phyloP scores from a whole-genome alignment of 2,888 invertebrate genomes.

The Abrostola tripartita region DNA sequence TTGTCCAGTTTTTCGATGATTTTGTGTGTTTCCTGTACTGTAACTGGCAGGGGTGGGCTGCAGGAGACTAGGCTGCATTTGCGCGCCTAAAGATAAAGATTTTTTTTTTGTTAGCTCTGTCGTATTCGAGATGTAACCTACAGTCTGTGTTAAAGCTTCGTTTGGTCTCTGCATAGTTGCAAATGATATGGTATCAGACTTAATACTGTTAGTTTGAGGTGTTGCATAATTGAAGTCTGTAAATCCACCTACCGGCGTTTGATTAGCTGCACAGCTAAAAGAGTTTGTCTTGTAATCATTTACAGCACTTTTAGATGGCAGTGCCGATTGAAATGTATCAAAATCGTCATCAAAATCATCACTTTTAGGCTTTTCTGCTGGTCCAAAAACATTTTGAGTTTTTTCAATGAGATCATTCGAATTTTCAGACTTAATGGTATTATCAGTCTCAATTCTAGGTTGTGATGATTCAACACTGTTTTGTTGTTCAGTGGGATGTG shows the following conservation, averaged over 20 bases:
- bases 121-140: constrained; percentile 53
- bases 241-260: constrained; percentile 54
- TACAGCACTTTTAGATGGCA: constrained; percentile 61
- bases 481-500: constrained; percentile 61
- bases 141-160: constrained; percentile 59
- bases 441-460: constrained; percentile 9
- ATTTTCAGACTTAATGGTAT: constrained; percentile 17
- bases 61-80: constrained; percentile 61
- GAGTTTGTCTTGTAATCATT: constrained; percentile 46
- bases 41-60: constrained; percentile 69
- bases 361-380: constrained; percentile 32
- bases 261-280: constrained; percentile 46
- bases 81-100: constrained; percentile 43
- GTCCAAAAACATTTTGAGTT: constrained; percentile 29
- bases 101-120: constrained; percentile 52
- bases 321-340: constrained; percentile 82
- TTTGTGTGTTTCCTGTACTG: constrained; percentile 55
- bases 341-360: constrained; percentile 78
- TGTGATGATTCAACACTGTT: constrained; percentile 17
- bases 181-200: constrained; percentile 72
- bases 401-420: constrained; percentile 30
- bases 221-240: constrained; percentile 61
- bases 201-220: constrained; percentile 60
- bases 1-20: constrained; percentile 75
- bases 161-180: constrained; percentile 56